Evolutionary conservation across 2,113 vertebrate genomes (phyloP).

Genomic region (Psophia crepitans): DNA sequence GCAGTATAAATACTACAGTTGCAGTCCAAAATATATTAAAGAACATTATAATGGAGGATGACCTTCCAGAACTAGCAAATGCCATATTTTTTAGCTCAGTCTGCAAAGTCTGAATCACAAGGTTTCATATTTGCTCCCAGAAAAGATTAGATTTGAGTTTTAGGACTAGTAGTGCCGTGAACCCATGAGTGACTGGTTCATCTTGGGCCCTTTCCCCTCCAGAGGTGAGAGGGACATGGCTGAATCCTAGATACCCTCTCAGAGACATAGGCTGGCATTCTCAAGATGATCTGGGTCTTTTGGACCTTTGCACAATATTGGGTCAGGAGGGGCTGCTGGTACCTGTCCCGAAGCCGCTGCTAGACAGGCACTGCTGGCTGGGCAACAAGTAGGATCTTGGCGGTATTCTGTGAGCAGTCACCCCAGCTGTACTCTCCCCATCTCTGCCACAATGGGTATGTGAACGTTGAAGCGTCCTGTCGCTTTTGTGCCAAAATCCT

Average conservation of each 20-base stretch:
- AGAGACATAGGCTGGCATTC: not conserved
- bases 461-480: not conserved
- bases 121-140: not conserved
- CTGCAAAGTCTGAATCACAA: not conserved
- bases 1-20: not conserved
- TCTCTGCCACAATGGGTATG: not conserved
- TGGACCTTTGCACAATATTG: not conserved
- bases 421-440: not conserved
- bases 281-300: not conserved
- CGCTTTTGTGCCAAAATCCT: fast-evolving
- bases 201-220: fast-evolving
- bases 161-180: fast-evolving
- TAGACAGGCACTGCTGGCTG: fast-evolving
- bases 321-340: not conserved
- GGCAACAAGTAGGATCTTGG: not conserved
- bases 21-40: not conserved
- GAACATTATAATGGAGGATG: not conserved
- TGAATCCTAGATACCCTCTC: not conserved
- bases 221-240: fast-evolving
- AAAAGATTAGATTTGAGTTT: not conserved
- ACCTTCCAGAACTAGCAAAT: not conserved
- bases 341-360: not conserved
- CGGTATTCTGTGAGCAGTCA: too few species aligned
- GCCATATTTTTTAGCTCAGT: not conserved
- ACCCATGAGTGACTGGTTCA: not conserved